A percentile compares a stretch with the other conserved stretches of the same genome.
These are phyloP conservation scores for Turritopsis rubra DNA, from an alignment of 30 jellyfish, hydroid and myxozoan genomes.

Conservation along the genomic window DNA sequence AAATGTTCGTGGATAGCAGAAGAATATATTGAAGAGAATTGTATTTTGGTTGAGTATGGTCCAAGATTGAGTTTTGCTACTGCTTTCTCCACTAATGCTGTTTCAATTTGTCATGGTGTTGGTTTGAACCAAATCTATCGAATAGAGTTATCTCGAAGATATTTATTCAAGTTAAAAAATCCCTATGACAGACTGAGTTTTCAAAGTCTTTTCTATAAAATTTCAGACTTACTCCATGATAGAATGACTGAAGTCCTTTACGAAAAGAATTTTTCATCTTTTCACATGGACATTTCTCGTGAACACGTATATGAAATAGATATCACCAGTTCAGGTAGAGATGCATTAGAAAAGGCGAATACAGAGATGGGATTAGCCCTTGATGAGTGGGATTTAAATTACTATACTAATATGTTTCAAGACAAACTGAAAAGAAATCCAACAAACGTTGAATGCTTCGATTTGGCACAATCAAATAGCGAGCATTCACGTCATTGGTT, in stretches of 20 bases:
- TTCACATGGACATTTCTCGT: slow-evolving; percentile 35
- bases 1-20: slow-evolving; percentile 22
- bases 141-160: slow-evolving; percentile 61
- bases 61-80: slow-evolving; percentile 83
- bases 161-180: slow-evolving; percentile 25
- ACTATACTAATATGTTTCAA: slow-evolving; percentile 43
- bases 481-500: slow-evolving; percentile 95
- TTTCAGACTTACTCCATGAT: slow-evolving; percentile 53
- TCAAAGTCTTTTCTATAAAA: not conserved
- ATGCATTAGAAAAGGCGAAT: slow-evolving; percentile 60
- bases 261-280: slow-evolving; percentile 35
- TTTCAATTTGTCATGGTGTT: slow-evolving; percentile 61
- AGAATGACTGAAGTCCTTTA: slow-evolving; percentile 76
- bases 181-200: not conserved
- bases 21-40: not conserved
- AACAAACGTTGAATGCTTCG: slow-evolving; percentile 86
- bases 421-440: slow-evolving; percentile 64
- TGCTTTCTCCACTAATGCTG: slow-evolving; percentile 83
- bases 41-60: slow-evolving; percentile 60
- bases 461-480: slow-evolving; percentile 84
- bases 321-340: slow-evolving; percentile 35
- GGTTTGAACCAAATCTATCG: slow-evolving; percentile 54
- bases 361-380: slow-evolving; percentile 58
- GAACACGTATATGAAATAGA: slow-evolving; percentile 64
- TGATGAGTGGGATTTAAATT: slow-evolving; percentile 70